Conservation (phyloP, 2,797 vertebrate species). For the Trematomus bernacchii region DNA sequence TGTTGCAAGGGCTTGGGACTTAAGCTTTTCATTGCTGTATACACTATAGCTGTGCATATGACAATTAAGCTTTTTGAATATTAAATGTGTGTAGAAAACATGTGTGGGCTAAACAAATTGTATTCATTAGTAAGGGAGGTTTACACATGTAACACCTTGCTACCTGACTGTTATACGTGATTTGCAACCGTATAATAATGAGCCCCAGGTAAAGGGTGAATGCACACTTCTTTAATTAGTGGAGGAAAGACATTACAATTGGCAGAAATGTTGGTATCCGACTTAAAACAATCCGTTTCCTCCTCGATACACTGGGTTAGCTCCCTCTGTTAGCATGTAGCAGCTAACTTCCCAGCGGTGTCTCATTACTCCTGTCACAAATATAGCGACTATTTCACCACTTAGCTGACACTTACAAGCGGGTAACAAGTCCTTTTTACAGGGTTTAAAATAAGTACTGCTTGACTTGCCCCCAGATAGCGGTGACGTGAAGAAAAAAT, state of each 20-base stretch:
- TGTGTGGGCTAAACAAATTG: not conserved
- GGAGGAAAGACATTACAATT: not conserved
- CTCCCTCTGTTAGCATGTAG: conserved; percentile 46
- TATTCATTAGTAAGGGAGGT: not conserved
- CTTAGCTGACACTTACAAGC: not conserved
- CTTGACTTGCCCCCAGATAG: conserved; percentile 91
- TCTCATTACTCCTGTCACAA: not conserved
- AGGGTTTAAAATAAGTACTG: conserved; percentile 84
- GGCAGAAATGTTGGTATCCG: not conserved
- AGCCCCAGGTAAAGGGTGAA: accelerated
- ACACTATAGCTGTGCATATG: no score
- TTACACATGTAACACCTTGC: not conserved
- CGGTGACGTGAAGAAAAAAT: conserved; percentile 86
- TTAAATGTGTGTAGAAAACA: no score
- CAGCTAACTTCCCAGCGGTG: conserved; percentile 47
- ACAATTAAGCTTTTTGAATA: no score
- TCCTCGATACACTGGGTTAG: conserved; percentile 52
- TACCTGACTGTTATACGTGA: not conserved
- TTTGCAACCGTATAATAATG: not conserved
- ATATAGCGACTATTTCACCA: not conserved
- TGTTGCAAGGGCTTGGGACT: no score
- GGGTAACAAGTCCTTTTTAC: not conserved
- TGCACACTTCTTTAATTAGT: not conserved
- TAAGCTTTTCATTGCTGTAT: no score
- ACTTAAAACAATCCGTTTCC: conserved; percentile 14